Evolutionary conservation across 2,888 invertebrate species (phyloP).

Genomic region (Nesidiocoris tenuis): DNA sequence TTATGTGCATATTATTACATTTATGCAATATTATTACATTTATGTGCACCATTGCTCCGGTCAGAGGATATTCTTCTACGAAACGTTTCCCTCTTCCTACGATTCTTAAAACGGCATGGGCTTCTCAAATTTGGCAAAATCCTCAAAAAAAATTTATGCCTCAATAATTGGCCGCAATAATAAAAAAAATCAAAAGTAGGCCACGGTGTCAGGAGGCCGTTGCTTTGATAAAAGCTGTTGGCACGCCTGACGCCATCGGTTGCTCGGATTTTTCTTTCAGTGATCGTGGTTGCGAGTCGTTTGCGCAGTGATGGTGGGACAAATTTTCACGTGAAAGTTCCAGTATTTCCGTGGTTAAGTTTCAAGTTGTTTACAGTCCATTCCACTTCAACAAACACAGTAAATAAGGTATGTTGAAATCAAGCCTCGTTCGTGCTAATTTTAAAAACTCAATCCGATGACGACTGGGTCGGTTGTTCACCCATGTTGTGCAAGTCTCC

Average conservation of each 20-base stretch:
- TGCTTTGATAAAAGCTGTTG: slow-evolving; percentile 3
- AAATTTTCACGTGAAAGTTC: slow-evolving; percentile 35
- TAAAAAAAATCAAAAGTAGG: no score
- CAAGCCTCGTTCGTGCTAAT: background rate
- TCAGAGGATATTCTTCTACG: no score
- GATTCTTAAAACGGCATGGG: no score
- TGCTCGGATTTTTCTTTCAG: slow-evolving; percentile 6
- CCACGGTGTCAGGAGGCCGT: background rate
- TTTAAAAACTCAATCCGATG: no score
- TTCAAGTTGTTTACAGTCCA: slow-evolving; percentile 23
- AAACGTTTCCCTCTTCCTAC: no score
- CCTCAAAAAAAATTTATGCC: no score
- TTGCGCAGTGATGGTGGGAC: slow-evolving; percentile 42
- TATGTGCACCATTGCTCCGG: no score
- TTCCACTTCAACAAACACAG: background rate
- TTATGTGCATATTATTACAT: no score
- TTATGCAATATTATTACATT: no score
- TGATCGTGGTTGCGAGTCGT: slow-evolving; percentile 30
- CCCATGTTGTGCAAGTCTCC: background rate
- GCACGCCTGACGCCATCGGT: slow-evolving; percentile 13
- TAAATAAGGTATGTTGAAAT: background rate
- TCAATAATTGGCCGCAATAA: no score
- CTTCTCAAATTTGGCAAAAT: no score
- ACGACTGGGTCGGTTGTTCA: background rate
- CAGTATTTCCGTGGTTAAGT: slow-evolving; percentile 13